Evolutionary conservation across 2,888 invertebrate species (phyloP), one percentile per base, ranked within the genome.

Genomic region (Calameuta pallipes): DNA sequence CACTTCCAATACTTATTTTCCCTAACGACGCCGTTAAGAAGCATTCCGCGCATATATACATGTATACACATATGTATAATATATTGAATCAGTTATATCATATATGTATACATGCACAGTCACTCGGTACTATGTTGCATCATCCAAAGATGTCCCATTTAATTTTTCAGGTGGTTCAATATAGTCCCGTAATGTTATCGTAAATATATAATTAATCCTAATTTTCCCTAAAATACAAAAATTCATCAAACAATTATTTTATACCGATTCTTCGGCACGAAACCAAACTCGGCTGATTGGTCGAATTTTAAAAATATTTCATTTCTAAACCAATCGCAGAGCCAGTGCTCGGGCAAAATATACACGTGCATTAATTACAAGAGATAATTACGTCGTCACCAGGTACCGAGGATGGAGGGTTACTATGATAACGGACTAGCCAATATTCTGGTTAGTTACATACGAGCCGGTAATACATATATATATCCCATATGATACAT

Each of bases 381-480:
- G 81, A 84, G 85, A 85, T 85, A 85, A 85, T 85, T 85, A 84
- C 83, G 81, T 85, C 85, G 84, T 85, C 85, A 83, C 82, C 82
- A 80, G 80, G 31, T 78, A 77, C 78, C 77, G 80, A 82, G 80
- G 84, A 83, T 81, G 82, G 83, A 83, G 85, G 85, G 82, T 85
- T 85, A 83, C 83, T 85, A 79, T 84, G 85, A 85, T 85, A 85
- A 85, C 83, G 82, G 82, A 82, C 82, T 83, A 82, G 80, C 84
- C 85, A 84, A 84, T 85, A 85, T 85, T 84, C 85, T 80, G 84
- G 80, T 81, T 82, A 85, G 84, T 85, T 85, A 82, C 82, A 81
- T 79, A 81, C 79, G 75, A 71, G 41, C 41, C 23, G 0, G 6
- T 56, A 15, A 41, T 41, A 41, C 15, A 23, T 41, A 41, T 41